phyloP scores from a whole-genome alignment of 2,888 invertebrate genomes.

The Nomada hirtipes region DNA sequence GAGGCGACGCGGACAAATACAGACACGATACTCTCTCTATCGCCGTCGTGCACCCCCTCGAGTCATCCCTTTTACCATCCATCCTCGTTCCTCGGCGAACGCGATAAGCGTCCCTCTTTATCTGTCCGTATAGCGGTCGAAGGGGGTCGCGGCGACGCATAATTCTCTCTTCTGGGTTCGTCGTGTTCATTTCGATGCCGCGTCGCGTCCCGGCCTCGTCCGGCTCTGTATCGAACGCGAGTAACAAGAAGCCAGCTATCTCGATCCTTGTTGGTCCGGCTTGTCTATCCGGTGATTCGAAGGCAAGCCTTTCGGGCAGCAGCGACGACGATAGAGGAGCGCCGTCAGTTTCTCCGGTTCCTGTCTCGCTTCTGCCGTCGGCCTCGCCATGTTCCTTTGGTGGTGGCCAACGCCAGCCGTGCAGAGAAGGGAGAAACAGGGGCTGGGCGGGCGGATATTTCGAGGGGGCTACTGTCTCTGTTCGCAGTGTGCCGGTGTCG shows the following conservation, averaged over 20 bases:
- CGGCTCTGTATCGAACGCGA: not conserved
- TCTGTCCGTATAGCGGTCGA: not conserved
- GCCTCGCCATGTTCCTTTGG: slow-evolving; percentile 67
- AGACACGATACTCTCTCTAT: not conserved
- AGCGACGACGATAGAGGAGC: not conserved
- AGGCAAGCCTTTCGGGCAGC: not conserved
- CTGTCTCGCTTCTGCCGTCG: slow-evolving; percentile 38
- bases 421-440: slow-evolving; percentile 56
- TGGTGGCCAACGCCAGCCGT: slow-evolving; percentile 37
- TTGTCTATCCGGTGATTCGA: not conserved
- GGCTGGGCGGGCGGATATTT: slow-evolving; percentile 47
- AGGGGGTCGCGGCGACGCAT: not conserved
- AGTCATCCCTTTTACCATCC: not conserved
- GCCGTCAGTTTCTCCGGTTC: slow-evolving; percentile 24
- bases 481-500: not conserved
- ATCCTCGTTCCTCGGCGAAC: not conserved
- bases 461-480: slow-evolving; percentile 39
- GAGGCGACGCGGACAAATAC: slow-evolving; percentile 17
- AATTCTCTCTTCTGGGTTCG: slow-evolving; percentile 10
- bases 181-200: not conserved
- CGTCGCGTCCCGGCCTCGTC: not conserved
- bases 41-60: not conserved
- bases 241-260: not conserved
- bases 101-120: not conserved
- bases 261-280: slow-evolving; percentile 7